Base-by-base conservation (phyloP, 1,140 invertebrate species). In the Rhizoglyphus robini region DNA sequence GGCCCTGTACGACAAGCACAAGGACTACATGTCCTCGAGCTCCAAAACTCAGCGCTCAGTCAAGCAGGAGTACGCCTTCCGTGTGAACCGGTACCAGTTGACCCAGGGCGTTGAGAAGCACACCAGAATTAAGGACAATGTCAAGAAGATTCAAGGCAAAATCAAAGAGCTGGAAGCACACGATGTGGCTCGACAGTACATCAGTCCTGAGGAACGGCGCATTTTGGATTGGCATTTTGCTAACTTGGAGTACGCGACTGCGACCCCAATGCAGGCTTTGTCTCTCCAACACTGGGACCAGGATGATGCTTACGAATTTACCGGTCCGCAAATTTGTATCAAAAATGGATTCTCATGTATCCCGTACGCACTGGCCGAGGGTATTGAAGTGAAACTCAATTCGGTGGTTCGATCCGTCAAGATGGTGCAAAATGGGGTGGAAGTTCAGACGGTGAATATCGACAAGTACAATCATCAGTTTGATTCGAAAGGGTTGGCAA, bases 201-300 rank as follows among this genome's bases (percentile, higher is more conserved):
- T 97, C 62, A 96, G 92, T 32, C 88, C 90, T 0, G 83, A 89
- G 65, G 96, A 99, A 76, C 82, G 95, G 13, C 93, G 96, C 75
- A 94, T 99, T 70, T 77, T 99, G 54, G 95, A 99, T 73, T 99
- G 96, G 94, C 95, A 99, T 76, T 96, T 98, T 80, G 96, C 96
- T 31, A 99, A 99, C 79, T 77, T 99, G 71, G 95, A 98, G 78
- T 98, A 97, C 79, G 95, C 94, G 2, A 97, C 97, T 79, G 94
- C 93, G 3, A 96, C 93, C n/a, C 90, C 92, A 0, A 79, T 99
- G 0, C 86, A 86, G 31, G 94, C 90, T 73, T 77, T 98, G 13
- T 96, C 91, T 23, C 80, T 97, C 15, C 96, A 97, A 74, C 91
- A 98, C 74, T 99, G 95, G 95, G 95, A 99, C 72, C 95, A 98